Conservation (phyloP, 2,113 vertebrate genomes). For the Tenrec ecaudatus region DNA sequence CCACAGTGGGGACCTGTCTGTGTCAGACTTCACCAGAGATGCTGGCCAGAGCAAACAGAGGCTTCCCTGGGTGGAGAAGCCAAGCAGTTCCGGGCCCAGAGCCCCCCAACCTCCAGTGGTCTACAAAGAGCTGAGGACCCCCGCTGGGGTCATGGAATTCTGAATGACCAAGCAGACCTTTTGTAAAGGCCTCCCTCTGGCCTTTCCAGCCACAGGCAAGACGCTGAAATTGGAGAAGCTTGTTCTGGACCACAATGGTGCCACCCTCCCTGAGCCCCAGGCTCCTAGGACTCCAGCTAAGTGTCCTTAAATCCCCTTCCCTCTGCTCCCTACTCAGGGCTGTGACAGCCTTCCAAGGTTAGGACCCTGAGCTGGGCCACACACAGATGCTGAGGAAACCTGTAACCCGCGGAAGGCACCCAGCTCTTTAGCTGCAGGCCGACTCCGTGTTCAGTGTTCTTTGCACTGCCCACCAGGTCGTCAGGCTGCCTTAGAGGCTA, state of each 20-base stretch:
- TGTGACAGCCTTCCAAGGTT: background rate
- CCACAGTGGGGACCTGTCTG: conserved; percentile 16
- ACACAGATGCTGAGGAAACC: background rate
- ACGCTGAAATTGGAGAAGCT: conserved; percentile 46
- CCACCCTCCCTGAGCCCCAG: background rate
- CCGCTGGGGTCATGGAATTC: conserved; percentile 60
- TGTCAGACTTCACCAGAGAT: conserved; percentile 50
- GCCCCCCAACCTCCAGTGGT: conserved; percentile 67
- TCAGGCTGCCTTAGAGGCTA: background rate
- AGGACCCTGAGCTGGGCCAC: background rate
- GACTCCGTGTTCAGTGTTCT: background rate
- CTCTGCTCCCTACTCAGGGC: background rate
- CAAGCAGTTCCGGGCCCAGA: conserved; percentile 41
- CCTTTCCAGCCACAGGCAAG: background rate
- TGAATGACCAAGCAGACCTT: conserved; percentile 21
- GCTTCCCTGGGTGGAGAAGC: conserved; percentile 80
- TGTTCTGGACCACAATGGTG: background rate
- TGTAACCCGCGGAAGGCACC: too few species aligned
- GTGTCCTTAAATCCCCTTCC: background rate
- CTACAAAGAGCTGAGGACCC: conserved; percentile 66
- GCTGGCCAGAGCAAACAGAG: conserved; percentile 81
- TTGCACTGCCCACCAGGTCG: background rate
- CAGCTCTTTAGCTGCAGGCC: background rate
- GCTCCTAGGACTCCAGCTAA: background rate
- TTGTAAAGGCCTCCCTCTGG: background rate